phyloP scores from a whole-genome alignment of 2,113 vertebrate genomes.

The Emydura subglobosa region DNA sequence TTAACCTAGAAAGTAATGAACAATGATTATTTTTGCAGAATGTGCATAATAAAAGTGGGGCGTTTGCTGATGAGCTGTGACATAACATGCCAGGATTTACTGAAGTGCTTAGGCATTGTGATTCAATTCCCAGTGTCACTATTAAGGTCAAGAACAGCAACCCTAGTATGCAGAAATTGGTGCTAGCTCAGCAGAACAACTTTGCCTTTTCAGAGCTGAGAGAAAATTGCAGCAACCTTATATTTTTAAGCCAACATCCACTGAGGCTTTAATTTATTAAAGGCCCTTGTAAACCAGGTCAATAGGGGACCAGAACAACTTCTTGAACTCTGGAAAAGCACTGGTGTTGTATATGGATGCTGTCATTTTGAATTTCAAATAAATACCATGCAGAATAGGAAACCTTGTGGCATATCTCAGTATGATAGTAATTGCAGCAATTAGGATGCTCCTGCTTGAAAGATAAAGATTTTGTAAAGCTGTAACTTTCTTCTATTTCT shows the following conservation, averaged over 20 bases:
- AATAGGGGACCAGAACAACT: not conserved
- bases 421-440: constrained; percentile 28
- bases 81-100: constrained; percentile 38
- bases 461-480: constrained; percentile 5
- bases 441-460: constrained; percentile 44
- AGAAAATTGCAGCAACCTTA: not conserved
- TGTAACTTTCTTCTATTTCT: constrained; percentile 6
- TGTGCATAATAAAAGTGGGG: constrained; percentile 17
- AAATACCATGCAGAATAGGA: not conserved
- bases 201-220: not conserved
- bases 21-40: constrained; percentile 69
- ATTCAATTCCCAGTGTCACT: not conserved
- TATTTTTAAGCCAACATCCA: not conserved
- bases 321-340: constrained; percentile 10
- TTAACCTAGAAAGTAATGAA: constrained; percentile 46
- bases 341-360: constrained; percentile 21
- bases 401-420: constrained; percentile 9
- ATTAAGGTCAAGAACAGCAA: not conserved
- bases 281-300: not conserved
- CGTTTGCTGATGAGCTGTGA: constrained; percentile 64
- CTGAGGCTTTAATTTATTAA: not conserved
- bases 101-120: not conserved
- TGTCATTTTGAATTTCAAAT: constrained; percentile 38
- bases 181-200: constrained; percentile 22
- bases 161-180: not conserved